Percentiles rank a stretch among this genome's conserved stretches.
These are phyloP conservation scores for Saimiri boliviensis DNA, from an alignment of 2,113 vertebrate genomes.

Conservation along the genomic window DNA sequence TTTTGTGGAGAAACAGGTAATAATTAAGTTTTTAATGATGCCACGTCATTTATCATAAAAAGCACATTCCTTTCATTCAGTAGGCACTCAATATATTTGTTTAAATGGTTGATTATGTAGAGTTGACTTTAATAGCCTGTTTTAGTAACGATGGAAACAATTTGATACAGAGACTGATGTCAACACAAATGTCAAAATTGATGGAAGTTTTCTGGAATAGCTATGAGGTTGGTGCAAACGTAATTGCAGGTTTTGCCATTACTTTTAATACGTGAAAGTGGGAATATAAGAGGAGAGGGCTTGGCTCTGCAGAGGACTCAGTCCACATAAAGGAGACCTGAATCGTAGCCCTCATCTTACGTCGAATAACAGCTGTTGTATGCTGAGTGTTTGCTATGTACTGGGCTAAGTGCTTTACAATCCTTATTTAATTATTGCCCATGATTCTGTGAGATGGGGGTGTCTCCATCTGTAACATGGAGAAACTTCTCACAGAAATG, in stretches of 20 bases:
- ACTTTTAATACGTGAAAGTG: background rate
- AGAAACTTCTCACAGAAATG: background rate
- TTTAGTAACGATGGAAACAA: background rate
- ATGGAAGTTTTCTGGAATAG: background rate
- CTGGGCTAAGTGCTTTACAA: background rate
- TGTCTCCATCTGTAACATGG: background rate
- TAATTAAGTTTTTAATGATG: slow-evolving; percentile 52
- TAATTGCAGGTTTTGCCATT: too few species aligned
- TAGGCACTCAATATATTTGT: slow-evolving; percentile 4
- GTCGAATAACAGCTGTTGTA: background rate
- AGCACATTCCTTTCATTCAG: background rate
- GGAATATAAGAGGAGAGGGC: background rate
- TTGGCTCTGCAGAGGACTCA: accelerated
- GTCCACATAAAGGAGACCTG: background rate
- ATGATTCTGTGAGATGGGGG: background rate
- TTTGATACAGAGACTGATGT: background rate
- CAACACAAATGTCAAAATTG: background rate
- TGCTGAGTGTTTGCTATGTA: background rate
- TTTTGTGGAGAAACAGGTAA: background rate
- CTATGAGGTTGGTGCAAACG: background rate
- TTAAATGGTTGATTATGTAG: slow-evolving; percentile 26
- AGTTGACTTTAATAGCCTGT: background rate
- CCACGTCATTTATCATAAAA: slow-evolving; percentile 45
- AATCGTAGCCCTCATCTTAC: background rate
- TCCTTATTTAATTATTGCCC: background rate